These are phyloP conservation scores for Etheostoma cragini DNA, from an alignment of 2,113 vertebrate genomes.

Conservation along the genomic window DNA sequence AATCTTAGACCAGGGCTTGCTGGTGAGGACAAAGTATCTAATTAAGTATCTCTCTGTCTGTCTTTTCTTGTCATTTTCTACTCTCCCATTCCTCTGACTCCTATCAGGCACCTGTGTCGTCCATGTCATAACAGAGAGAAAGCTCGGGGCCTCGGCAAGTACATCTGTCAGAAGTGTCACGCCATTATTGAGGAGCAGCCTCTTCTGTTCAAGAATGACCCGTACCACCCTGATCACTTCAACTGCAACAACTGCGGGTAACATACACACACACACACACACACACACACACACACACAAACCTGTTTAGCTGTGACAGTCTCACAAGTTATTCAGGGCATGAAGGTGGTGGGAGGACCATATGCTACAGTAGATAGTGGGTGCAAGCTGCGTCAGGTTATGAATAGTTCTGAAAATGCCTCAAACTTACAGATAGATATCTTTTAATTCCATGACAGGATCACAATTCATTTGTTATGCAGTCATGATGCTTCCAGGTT, in stretches of 20 bases:
- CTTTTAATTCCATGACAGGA: not conserved
- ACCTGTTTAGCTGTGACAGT: not conserved
- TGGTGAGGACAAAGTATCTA: not conserved
- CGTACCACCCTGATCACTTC: conserved; percentile 99
- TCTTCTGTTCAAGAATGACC: conserved; percentile 97
- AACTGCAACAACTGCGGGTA: conserved; percentile 98
- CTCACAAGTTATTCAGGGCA: not conserved
- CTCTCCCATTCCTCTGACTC: conserved; percentile 4
- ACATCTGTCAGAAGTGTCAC: conserved; percentile 98
- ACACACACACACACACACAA: not conserved
- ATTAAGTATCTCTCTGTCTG: not conserved
- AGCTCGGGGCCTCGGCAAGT: conserved; percentile 95
- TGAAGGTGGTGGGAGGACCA: not conserved
- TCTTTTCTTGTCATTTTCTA: not conserved
- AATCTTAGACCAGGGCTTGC: too few relatives aligned
- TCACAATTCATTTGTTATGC: not conserved
- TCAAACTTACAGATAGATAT: not conserved
- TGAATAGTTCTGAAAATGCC: not conserved
- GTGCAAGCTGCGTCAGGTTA: not conserved
- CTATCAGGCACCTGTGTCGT: conserved; percentile 93
- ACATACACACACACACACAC: not conserved
- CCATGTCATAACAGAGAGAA: conserved; percentile 96
- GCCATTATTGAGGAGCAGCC: conserved; percentile 96
- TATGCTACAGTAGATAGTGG: not conserved
- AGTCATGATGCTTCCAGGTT: not conserved